These are phyloP conservation scores for Drosophila grimshawi DNA, from an alignment of 1,140 invertebrate species.

Conservation along the genomic window DNA sequence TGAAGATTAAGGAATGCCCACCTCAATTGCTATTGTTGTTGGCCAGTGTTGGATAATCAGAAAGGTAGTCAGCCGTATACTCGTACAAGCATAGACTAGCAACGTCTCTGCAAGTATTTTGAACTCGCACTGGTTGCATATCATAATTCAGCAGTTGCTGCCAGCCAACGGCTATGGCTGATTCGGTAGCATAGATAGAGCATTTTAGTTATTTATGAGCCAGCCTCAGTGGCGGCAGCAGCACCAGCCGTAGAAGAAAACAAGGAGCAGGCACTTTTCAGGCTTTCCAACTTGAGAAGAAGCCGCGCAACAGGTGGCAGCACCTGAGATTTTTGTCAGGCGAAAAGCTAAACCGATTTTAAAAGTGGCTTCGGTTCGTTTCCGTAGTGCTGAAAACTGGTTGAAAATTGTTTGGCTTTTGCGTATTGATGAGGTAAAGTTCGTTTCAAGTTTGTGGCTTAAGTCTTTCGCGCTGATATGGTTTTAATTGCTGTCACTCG, in stretches of 20 bases:
- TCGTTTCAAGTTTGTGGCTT: constrained; percentile 53
- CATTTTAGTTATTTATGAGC: constrained; percentile 32
- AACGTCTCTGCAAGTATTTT: not conserved
- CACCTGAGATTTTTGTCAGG: constrained; percentile 40
- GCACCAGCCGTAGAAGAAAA: constrained; percentile 35
- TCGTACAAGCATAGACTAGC: not conserved
- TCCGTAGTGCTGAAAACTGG: constrained; percentile 25
- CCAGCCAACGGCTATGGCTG: constrained; percentile 3
- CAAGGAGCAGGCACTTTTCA: constrained; percentile 16
- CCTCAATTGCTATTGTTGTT: constrained; percentile 11
- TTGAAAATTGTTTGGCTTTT: constrained; percentile 26
- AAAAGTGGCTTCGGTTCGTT: constrained; percentile 25
- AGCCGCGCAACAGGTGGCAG: constrained; percentile 29
- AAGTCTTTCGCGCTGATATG: constrained; percentile 59
- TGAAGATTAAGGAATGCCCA: constrained; percentile 4
- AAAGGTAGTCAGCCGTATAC: constrained; percentile 23
- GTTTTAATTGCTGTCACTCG: not conserved
- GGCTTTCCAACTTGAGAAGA: constrained; percentile 30
- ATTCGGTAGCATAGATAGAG: constrained; percentile 34
- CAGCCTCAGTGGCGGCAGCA: not conserved
- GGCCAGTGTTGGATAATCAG: constrained; percentile 37
- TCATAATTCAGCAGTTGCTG: constrained; percentile 21
- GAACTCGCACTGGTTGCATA: constrained; percentile 16
- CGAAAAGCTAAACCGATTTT: constrained; percentile 17
- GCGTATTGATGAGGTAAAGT: constrained; percentile 16